These are phyloP conservation scores for Elaeidobius kamerunicus DNA, from an alignment of 2,888 invertebrate species.

Conservation along the genomic window DNA sequence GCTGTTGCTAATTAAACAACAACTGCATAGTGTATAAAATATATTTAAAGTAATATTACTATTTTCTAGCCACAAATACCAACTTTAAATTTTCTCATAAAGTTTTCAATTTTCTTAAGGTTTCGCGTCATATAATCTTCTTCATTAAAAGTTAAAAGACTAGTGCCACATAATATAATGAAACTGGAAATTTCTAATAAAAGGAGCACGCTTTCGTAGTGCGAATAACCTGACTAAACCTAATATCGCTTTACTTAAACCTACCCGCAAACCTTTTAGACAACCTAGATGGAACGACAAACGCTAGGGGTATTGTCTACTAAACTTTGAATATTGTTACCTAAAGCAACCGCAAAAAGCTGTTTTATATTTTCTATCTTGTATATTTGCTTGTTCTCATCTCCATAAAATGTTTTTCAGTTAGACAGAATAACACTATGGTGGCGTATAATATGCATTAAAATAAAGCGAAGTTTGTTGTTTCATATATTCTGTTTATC, in stretches of 20 bases:
- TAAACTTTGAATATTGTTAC: constrained; percentile 10
- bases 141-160: too few species aligned
- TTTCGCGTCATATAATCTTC: too few species aligned
- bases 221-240: not conserved
- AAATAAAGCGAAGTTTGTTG: constrained; percentile 18
- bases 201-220: too few species aligned
- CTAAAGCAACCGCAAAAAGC: constrained; percentile 7
- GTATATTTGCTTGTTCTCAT: constrained; percentile 13
- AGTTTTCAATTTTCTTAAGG: too few species aligned
- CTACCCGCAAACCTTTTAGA: constrained; percentile 6
- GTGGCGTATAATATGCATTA: constrained; percentile 19
- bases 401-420: constrained; percentile 14
- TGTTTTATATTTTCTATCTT: constrained; percentile 12
- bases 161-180: too few species aligned
- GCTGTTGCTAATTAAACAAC: too few species aligned
- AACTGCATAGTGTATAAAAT: too few species aligned
- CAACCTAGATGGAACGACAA: constrained; percentile 11
- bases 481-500: constrained; percentile 11
- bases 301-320: constrained; percentile 8
- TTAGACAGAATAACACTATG: constrained; percentile 12
- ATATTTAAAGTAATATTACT: too few species aligned
- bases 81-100: too few species aligned
- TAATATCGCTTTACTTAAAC: constrained; percentile 10
- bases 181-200: too few species aligned
- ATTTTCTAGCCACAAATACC: too few species aligned